Evolutionary conservation across 2,888 invertebrate genomes (phyloP), one percentile per base, ranked within the genome.

Genomic region (Melipona beecheii): DNA sequence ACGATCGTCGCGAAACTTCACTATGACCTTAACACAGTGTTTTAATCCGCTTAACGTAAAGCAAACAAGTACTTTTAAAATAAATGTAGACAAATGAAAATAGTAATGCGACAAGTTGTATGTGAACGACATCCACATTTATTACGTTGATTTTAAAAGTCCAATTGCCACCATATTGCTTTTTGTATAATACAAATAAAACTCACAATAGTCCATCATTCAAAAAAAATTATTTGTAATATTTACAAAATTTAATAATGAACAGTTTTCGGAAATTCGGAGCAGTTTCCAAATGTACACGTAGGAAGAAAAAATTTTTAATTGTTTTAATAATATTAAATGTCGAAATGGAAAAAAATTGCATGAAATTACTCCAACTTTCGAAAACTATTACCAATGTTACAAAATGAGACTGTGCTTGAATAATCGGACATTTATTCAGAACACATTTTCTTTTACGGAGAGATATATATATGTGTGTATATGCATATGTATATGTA

Each of bases 211-310:
- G 27, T 81, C 70, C 81, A 78, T 73, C 68, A 64, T 68, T 66
- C 70, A 2, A 74, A 68, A 75, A 0, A 70, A 62, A 80, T 76
- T 36, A 75, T 81, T 82, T 83, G 72, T 65, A 81, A 78, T 88
- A 88, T 88, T 86, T 88, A 86, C 88, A 88, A n/a, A 82, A 86
- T 86, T 84, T 71, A 52, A 74, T 84, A 77, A 76, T 49, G 65
- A 75, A 58, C 73, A 87, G 83, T 88, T 88, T 88, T 87, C 88
- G 84, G 75, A 87, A 87, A 87, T 87, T 87, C 81, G 78, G 78
- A 87, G 85, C 74, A 71, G 64, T 76, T 75, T 82, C 56, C 31
- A 69, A 62, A 17, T 27, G 36, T 56, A 54, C n/a, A 36, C 11
- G n/a, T 27, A 52, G 64, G 52, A 31, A 43, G 58, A 49, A 50